Evolutionary conservation across 2,113 vertebrate species (phyloP), one percentile per base, ranked within the genome.

Genomic region (Delphinapterus leucas): DNA sequence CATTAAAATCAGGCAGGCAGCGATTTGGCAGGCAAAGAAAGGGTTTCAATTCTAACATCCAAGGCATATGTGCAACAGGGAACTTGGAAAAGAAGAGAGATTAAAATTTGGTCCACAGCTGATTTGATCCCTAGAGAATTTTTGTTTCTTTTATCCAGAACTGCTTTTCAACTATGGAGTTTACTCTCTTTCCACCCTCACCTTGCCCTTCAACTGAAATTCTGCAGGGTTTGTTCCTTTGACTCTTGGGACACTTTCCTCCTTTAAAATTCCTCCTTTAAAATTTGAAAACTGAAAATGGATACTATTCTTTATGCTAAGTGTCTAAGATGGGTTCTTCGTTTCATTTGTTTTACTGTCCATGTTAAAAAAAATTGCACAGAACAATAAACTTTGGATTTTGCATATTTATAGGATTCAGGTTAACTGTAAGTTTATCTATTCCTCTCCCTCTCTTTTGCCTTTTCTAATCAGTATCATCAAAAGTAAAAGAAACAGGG

Each of bases 1-100:
- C 97, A 96, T 98, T 98, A 99, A 98, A 98, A 98, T 96, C 96
- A 94, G 96, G 98, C 98, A 99, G 97, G 98, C 98, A 98, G 95
- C 58, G 93, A 98, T 95, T 95, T 97, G 97, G 96, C 98, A 98
- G 97, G 97, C 97, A 98, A 98, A 98, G 98, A 98, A 98, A 98
- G 98, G 96, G 95, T 97, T 98, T 98, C 91, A 68, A 94, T 94
- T 97, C 97, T 97, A 98, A 97, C 80, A 98, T 97, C 95, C 96
- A 98, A 98, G 96, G 96, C 97, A 97, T 95, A 98, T 98, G 97
- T 98, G 98, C 95, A 97, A 70, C 76, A 95, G 96, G 97, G 95
- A 98, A 93, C 85, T 95, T 60, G 49, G 90, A 93, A 96, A 92
- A 97, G 77, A 91, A 90, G 41, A 95, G 93, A 86, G 81, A 97